These are phyloP conservation scores for Corythoichthys haematopterus DNA, from an alignment of 2,113 vertebrate genomes.

Conservation along the genomic window DNA sequence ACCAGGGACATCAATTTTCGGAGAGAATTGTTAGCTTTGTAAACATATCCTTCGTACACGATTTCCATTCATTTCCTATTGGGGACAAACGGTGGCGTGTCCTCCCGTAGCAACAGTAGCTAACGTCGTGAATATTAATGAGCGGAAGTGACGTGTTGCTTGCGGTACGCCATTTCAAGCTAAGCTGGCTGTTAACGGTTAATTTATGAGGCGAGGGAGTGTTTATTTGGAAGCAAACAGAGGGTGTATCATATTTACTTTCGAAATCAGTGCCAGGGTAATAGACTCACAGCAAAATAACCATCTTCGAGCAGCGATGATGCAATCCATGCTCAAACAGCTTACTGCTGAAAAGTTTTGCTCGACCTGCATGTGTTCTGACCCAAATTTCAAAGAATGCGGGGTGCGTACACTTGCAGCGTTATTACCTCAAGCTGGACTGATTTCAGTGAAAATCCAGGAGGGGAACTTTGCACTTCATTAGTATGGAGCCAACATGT, in stretches of 20 bases:
- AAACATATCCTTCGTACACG: too few relatives aligned
- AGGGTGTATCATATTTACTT: background rate
- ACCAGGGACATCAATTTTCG: too few relatives aligned
- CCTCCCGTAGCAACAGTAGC: too few relatives aligned
- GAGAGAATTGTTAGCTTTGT: too few relatives aligned
- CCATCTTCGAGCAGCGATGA: background rate
- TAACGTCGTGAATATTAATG: too few relatives aligned
- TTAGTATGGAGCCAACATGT: slow-evolving; percentile 23
- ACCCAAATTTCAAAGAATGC: slow-evolving; percentile 31
- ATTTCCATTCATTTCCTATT: too few relatives aligned
- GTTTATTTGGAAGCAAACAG: background rate
- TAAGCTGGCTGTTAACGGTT: background rate
- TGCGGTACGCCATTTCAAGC: background rate
- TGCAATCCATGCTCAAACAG: background rate
- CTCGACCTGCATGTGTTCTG: slow-evolving; percentile 27
- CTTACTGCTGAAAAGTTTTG: background rate
- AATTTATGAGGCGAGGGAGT: background rate
- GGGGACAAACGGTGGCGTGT: too few relatives aligned
- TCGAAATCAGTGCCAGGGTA: background rate
- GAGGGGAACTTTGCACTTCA: slow-evolving; percentile 20
- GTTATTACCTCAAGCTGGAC: slow-evolving; percentile 29
- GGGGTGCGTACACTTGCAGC: slow-evolving; percentile 12
- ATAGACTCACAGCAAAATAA: background rate
- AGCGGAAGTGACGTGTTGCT: too few relatives aligned
- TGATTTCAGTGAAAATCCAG: slow-evolving; percentile 20